Evolutionary conservation across 2,113 vertebrate species (phyloP).

Genomic region (Varanus salvator): DNA sequence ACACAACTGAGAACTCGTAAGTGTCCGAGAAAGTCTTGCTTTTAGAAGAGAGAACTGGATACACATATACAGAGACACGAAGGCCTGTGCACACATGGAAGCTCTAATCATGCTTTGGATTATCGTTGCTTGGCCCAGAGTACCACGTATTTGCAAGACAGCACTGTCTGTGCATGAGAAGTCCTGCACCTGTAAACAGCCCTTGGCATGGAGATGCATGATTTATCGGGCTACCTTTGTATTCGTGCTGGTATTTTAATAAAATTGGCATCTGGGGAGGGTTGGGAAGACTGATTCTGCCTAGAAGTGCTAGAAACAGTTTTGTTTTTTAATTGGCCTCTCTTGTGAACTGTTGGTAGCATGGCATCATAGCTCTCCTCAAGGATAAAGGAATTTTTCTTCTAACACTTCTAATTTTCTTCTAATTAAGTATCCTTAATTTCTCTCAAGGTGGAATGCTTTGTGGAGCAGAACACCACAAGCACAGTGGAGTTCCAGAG

Average conservation of each 20-base stretch:
- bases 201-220: not conserved
- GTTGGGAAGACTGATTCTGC: not conserved
- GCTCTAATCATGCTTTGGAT: not conserved
- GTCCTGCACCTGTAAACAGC: not conserved
- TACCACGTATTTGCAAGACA: not conserved
- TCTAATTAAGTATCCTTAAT: not conserved
- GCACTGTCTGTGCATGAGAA: not conserved
- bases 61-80: not conserved
- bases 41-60: not conserved
- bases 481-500: not conserved
- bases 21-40: not conserved
- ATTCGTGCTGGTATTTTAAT: not conserved
- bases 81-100: not conserved
- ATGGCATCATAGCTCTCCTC: not conserved
- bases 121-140: not conserved
- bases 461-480: not conserved
- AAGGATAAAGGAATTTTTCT: not conserved
- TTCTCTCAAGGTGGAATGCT: not conserved
- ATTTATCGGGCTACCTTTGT: not conserved
- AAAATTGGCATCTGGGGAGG: not conserved
- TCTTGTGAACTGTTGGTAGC: not conserved
- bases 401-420: not conserved
- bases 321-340: not conserved
- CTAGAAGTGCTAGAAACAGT: not conserved
- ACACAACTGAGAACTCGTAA: not conserved